These are phyloP conservation scores for Forbesichthys papilliferus DNA, from an alignment of 2,113 vertebrate species.

Conservation along the genomic window DNA sequence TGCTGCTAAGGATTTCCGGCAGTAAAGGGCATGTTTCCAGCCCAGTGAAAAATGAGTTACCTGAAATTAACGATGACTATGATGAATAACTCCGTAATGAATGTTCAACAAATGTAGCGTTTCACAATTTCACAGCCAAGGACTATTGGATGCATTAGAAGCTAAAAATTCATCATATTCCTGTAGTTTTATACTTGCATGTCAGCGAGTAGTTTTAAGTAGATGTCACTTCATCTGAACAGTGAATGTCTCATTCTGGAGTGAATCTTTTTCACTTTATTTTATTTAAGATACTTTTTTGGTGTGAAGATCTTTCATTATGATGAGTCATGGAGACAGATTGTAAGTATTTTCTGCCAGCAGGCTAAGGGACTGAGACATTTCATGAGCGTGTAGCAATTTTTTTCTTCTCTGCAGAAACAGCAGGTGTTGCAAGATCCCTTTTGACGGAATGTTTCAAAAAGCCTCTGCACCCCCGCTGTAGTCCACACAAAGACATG, in stretches of 20 bases:
- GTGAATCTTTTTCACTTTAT: slow-evolving; percentile 37
- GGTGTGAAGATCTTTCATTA: slow-evolving; percentile 54
- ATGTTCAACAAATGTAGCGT: not conserved
- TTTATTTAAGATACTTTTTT: slow-evolving; percentile 36
- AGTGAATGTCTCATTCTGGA: slow-evolving; percentile 26
- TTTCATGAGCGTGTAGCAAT: slow-evolving; percentile 51
- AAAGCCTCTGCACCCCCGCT: not conserved
- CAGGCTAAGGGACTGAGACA: slow-evolving; percentile 53
- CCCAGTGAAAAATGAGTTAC: slow-evolving; percentile 9
- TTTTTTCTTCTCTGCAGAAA: slow-evolving; percentile 26
- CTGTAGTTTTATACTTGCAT: slow-evolving; percentile 19
- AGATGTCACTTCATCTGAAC: slow-evolving; percentile 21
- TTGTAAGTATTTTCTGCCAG: slow-evolving; percentile 49
- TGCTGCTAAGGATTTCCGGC: not conserved
- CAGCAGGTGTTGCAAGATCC: slow-evolving; percentile 21
- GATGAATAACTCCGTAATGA: slow-evolving; percentile 17
- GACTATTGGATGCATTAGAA: slow-evolving; percentile 1
- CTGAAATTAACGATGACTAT: slow-evolving; percentile 10
- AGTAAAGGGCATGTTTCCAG: slow-evolving; percentile 5
- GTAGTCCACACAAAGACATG: slow-evolving; percentile 14
- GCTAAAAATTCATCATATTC: slow-evolving; percentile 26
- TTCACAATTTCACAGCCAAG: slow-evolving; percentile 10
- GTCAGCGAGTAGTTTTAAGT: slow-evolving; percentile 25
- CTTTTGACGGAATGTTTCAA: not conserved
- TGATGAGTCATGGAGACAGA: slow-evolving; percentile 60